Base-by-base conservation (phyloP, 2,888 invertebrate species). In the Buathra laborator region DNA sequence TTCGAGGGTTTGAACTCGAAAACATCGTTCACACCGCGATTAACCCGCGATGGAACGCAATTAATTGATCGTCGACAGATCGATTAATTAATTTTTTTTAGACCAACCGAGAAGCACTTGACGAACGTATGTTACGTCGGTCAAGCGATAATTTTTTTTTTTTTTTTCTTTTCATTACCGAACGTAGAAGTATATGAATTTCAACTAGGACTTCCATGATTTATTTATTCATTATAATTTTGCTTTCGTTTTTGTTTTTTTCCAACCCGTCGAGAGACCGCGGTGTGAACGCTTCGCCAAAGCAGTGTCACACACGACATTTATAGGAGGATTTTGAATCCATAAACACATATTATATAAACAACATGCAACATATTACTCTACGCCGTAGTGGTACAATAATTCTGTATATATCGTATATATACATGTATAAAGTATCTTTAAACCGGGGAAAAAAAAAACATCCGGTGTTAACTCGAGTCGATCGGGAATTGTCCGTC, bases 291-390 rank as follows among this genome's bases (percentile, higher is more conserved):
- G 75, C 82, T 87, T 87, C 81, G 84, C 89, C 87, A 90, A 87
- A 88, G 88, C 87, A 89, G 90, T 90, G 89, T 92, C 91, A 91
- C 90, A 91, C 91, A 93, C 91, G 92, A 93, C 92, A 92, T 92
- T 90, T 89, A 92, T 91, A 89, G 90, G n/a, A 91, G 93, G 92
- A 92, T 93, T 92, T 92, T 91, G 88, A 92, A 92, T 92, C 92
- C 91, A 89, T 92, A 91, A 93, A 93, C 93, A 93, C 93, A 92
- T 92, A 93, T 92, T 93, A 93, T 92, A 92, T 92, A 91, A 93
- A 93, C 92, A 93, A 93, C 93, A 93, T 93, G 92, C 93, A 93
- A 93, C 93, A 93, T 93, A 92, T 93, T 93, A 93, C 89, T 90
- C 92, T 93, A 93, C 89, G 89, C 88, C 90, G 89, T 92, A 90